Evolutionary conservation across 2,888 invertebrate species (phyloP).

Genomic region (Amiota communis): DNA sequence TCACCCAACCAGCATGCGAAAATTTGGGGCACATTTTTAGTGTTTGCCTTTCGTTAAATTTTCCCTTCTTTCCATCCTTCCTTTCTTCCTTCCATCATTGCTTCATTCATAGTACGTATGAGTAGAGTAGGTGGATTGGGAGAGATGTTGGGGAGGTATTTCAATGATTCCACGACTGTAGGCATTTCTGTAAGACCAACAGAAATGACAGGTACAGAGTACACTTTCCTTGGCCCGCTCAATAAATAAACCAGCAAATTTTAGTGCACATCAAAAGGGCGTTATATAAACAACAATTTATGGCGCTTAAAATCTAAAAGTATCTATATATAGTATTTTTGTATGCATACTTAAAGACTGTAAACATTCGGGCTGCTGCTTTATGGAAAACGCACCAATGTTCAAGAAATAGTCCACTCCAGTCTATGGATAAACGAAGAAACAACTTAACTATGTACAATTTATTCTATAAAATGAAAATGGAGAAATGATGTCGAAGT

Average conservation of each 20-base stretch:
- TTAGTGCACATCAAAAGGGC: conserved; percentile 12
- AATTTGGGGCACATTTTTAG: conserved; percentile 9
- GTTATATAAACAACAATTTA: conserved; percentile 12
- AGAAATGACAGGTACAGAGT: not conserved
- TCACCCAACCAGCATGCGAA: not conserved
- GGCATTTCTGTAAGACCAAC: not conserved
- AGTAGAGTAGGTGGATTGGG: not conserved
- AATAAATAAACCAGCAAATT: not conserved
- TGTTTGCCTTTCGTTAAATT: not conserved
- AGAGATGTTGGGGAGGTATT: not conserved
- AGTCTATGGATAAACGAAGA: no score
- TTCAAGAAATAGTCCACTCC: no score
- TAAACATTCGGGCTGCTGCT: no score
- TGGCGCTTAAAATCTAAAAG: not conserved
- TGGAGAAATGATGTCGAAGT: no score
- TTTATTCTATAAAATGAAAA: no score
- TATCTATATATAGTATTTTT: no score
- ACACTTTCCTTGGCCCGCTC: not conserved
- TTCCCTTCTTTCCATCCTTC: no score
- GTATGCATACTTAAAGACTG: no score
- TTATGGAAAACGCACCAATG: no score
- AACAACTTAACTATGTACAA: no score
- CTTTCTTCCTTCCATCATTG: no score
- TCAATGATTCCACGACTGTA: not conserved
- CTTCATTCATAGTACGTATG: no score